Evolutionary conservation across 2,113 vertebrate species (phyloP).

Genomic region (Macaca nemestrina): DNA sequence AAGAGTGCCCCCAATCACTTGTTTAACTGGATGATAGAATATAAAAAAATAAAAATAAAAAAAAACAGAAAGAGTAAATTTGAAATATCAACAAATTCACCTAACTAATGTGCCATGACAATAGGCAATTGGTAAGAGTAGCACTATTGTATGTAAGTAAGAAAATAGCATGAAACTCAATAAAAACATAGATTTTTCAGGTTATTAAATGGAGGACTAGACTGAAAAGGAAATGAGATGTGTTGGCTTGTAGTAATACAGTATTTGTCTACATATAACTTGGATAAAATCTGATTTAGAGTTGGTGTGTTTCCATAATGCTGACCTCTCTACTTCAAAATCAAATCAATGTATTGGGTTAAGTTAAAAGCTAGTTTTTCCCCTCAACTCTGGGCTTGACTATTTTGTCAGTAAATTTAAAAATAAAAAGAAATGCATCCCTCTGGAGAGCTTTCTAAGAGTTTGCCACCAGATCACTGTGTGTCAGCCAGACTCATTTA

Average conservation of each 20-base stretch:
- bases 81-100: conserved; percentile 73
- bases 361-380: conserved; percentile 51
- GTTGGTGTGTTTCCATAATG: conserved; percentile 47
- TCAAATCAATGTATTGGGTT: conserved; percentile 49
- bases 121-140: conserved; percentile 61
- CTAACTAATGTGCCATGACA: conserved; percentile 76
- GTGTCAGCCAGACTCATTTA: background rate
- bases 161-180: conserved; percentile 75
- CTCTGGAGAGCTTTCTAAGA: background rate
- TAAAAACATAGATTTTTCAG: conserved; percentile 74
- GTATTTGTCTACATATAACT: conserved; percentile 56
- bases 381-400: conserved; percentile 4
- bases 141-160: conserved; percentile 63
- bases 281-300: conserved; percentile 69
- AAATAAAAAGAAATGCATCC: conserved; percentile 34
- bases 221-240: conserved; percentile 72
- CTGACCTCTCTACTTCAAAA: conserved; percentile 56
- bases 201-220: conserved; percentile 62
- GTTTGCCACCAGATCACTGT: background rate
- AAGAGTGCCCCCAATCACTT: conserved; percentile 55
- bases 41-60: conserved; percentile 58
- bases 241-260: conserved; percentile 52
- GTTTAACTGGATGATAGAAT: conserved; percentile 72
- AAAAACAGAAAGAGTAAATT: conserved; percentile 39
- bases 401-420: conserved; percentile 63